Evolutionary conservation across 2,888 invertebrate genomes (phyloP).

Genomic region (Aporophyla lueneburgensis): DNA sequence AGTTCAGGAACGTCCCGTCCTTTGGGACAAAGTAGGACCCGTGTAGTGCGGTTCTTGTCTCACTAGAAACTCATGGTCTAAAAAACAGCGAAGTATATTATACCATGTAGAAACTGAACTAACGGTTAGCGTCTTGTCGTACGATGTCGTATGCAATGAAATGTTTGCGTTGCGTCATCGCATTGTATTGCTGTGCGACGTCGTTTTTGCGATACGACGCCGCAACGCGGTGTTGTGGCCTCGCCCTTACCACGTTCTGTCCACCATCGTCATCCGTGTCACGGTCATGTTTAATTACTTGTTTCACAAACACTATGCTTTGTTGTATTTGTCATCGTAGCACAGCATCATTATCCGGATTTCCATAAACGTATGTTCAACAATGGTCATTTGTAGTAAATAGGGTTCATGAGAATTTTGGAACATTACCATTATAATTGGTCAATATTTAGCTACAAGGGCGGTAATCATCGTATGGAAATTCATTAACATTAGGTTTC

Average conservation of each 20-base stretch:
- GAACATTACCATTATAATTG: slow-evolving; percentile 32
- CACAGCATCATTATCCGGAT: slow-evolving; percentile 25
- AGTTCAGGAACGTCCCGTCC: too few species aligned
- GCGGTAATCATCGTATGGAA: slow-evolving; percentile 34
- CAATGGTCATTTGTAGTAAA: slow-evolving; percentile 35
- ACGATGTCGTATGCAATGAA: too few species aligned
- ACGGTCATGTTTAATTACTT: slow-evolving; percentile 53
- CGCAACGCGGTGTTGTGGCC: too few species aligned
- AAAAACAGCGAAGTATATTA: too few species aligned
- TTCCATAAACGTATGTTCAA: slow-evolving; percentile 30
- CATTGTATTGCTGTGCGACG: too few species aligned
- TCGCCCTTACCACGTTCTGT: background rate
- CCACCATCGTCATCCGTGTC: slow-evolving; percentile 47
- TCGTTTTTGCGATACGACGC: too few species aligned
- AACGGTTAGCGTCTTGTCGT: too few species aligned
- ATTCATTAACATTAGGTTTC: slow-evolving; percentile 27
- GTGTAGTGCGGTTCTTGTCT: too few species aligned
- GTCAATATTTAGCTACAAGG: slow-evolving; percentile 7
- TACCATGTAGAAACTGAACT: too few species aligned
- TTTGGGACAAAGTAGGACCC: too few species aligned
- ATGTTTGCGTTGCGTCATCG: too few species aligned
- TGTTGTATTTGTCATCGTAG: slow-evolving; percentile 38
- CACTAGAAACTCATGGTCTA: too few species aligned
- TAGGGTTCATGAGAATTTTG: slow-evolving; percentile 26
- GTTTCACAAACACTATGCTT: slow-evolving; percentile 26